Conservation (phyloP, 2,888 invertebrate genomes). For the Ctenicera cuprea region DNA sequence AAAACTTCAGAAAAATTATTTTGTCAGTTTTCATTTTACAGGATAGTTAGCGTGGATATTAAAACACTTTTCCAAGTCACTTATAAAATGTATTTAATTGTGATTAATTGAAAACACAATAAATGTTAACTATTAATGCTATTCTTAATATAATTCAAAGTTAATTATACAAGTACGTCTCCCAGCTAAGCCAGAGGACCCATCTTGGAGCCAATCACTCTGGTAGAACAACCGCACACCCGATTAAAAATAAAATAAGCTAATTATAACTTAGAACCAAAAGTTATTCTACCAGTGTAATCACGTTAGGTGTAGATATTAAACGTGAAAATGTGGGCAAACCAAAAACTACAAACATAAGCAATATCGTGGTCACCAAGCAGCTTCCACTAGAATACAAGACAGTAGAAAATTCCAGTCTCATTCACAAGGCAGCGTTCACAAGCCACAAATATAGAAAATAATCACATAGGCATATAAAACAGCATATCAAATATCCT, state of each 20-base stretch:
- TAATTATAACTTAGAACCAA: conserved; percentile 17
- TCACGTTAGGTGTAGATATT: conserved; percentile 25
- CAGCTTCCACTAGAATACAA: conserved; percentile 34
- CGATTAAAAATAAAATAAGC: conserved; percentile 18
- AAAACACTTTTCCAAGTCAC: conserved; percentile 30
- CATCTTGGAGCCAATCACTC: conserved; percentile 27
- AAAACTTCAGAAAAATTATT: too few relatives aligned
- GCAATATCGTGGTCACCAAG: conserved; percentile 38
- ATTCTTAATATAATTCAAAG: conserved; percentile 40
- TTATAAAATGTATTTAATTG: conserved; percentile 48
- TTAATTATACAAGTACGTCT: conserved; percentile 45
- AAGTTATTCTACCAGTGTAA: conserved; percentile 34
- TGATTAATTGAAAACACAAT: conserved; percentile 41
- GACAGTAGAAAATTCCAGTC: conserved; percentile 67
- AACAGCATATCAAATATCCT: conserved; percentile 57
- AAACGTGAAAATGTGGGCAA: conserved; percentile 27
- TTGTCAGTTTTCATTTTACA: too few relatives aligned
- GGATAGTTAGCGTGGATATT: not conserved
- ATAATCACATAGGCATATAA: conserved; percentile 64
- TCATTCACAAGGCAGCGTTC: conserved; percentile 68
- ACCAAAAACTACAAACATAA: conserved; percentile 38
- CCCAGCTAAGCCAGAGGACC: conserved; percentile 45
- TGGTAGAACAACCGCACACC: conserved; percentile 37
- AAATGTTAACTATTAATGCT: conserved; percentile 41
- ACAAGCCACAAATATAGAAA: conserved; percentile 65